A percentile compares a stretch with the other conserved stretches of the same genome.
These are phyloP conservation scores for Gobius niger DNA, from an alignment of 2,113 vertebrate genomes.

Conservation along the genomic window DNA sequence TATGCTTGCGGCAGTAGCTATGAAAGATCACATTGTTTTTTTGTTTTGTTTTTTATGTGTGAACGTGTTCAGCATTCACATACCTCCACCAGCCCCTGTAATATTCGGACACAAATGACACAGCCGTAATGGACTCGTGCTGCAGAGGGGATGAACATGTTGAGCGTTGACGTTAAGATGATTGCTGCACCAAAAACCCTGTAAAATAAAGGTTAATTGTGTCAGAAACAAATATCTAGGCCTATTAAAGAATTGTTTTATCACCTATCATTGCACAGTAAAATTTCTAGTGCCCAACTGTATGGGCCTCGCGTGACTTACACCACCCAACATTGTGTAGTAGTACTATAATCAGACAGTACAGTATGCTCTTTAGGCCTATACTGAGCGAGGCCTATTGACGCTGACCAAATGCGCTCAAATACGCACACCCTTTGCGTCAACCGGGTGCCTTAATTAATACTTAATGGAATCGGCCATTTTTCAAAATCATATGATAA, in stretches of 20 bases:
- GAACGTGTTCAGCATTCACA: not conserved
- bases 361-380: too few relatives aligned
- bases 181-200: conserved; percentile 98
- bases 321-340: too few relatives aligned
- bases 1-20: not conserved
- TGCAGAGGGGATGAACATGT: conserved; percentile 97
- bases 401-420: too few relatives aligned
- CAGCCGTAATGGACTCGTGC: conserved; percentile 93
- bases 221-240: not conserved
- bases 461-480: too few relatives aligned
- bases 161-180: conserved; percentile 91
- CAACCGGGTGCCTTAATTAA: too few relatives aligned
- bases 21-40: not conserved
- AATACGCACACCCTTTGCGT: too few relatives aligned
- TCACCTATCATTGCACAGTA: too few relatives aligned
- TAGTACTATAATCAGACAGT: too few relatives aligned
- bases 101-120: conserved; percentile 95
- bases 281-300: too few relatives aligned
- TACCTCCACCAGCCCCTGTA: conserved; percentile 99
- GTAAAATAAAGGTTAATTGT: conserved; percentile 56
- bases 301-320: too few relatives aligned
- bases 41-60: not conserved
- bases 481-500: too few relatives aligned
- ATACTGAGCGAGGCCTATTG: too few relatives aligned
- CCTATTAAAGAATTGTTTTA: not conserved